Base-by-base conservation (phyloP, 2,113 vertebrate genomes). In the Tenrec ecaudatus region DNA sequence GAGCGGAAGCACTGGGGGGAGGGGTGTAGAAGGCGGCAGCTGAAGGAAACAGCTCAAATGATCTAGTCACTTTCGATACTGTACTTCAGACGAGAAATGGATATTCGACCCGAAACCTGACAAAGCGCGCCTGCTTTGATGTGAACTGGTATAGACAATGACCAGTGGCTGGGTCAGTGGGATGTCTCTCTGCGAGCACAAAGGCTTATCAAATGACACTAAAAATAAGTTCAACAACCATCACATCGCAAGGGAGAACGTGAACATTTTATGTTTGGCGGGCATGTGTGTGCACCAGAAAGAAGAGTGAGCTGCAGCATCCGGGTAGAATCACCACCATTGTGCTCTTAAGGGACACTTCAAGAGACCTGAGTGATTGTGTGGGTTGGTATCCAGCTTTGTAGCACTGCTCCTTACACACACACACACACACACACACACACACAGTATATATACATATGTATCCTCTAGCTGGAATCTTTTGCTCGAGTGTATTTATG, bases 151-250 rank as follows among this genome's bases (percentile, higher is more conserved):
- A 99, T 99, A 99, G 99, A 99, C 99, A 99, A 99, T 99, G 99
- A 99, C 99, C 99, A 99, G 99, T 99, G 99, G 99, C 99, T 98
- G 99, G 99, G 99, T 99, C 99, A 99, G 99, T 99, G 99, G 99
- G 98, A 99, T 98, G 99, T 99, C 99, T 99, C 98, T 97, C 98
- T 98, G 98, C 90, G 97, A 98, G 98, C 98, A 97, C 98, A 98
- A 97, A 98, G 98, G 98, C 99, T 99, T 99, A 99, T 99, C 99
- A 99, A 98, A 98, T 99, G 99, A 99, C 99, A 99, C 99, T 99
- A 99, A 99, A 99, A 99, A 99, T 99, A 99, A 99, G 99, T 99
- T 99, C 99, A 99, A 95, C 99, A 98, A 99, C 98, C 99, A 98
- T 99, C 99, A 99, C 97, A 79, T 99, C 98, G 98, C 97, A 98